phyloP scores from a whole-genome alignment of 2,113 vertebrate genomes.

The Perca fluviatilis region DNA sequence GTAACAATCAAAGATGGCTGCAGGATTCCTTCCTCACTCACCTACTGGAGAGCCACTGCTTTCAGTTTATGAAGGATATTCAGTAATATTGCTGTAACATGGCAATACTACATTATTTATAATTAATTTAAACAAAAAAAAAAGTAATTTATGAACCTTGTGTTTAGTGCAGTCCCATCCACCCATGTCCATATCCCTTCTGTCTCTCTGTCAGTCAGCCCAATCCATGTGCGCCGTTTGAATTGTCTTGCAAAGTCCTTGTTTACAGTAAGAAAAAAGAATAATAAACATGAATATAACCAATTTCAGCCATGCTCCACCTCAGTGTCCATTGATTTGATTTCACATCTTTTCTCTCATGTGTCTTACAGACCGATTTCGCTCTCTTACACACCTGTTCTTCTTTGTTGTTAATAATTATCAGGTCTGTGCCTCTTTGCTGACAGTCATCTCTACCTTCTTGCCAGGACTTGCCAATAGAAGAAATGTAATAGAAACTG shows the following conservation, averaged over 20 bases:
- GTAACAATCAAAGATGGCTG: not conserved
- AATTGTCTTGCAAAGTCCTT: slow-evolving; percentile 16
- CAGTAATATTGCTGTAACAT: not conserved
- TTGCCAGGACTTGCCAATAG: slow-evolving; percentile 8
- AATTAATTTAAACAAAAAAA: not conserved
- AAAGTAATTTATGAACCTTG: slow-evolving; percentile 8
- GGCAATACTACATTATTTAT: not conserved
- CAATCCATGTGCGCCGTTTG: slow-evolving; percentile 7
- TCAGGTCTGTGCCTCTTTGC: slow-evolving; percentile 41
- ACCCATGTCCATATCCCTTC: slow-evolving; percentile 42
- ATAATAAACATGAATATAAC: not conserved
- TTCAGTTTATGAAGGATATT: not conserved
- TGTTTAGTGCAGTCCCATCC: not conserved
- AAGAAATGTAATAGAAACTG: slow-evolving; percentile 42
- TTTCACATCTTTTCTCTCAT: not conserved
- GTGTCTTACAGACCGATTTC: not conserved
- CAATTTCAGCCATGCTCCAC: not conserved
- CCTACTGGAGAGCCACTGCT: not conserved
- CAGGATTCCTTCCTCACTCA: not conserved
- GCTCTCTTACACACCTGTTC: slow-evolving; percentile 53
- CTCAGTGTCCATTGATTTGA: not conserved
- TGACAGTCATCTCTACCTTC: slow-evolving; percentile 42
- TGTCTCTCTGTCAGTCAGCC: slow-evolving; percentile 9
- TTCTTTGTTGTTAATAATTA: slow-evolving; percentile 51
- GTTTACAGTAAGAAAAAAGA: not conserved